Conservation (phyloP, 1,140 invertebrate species). For the Lasioglossum albipes region DNA sequence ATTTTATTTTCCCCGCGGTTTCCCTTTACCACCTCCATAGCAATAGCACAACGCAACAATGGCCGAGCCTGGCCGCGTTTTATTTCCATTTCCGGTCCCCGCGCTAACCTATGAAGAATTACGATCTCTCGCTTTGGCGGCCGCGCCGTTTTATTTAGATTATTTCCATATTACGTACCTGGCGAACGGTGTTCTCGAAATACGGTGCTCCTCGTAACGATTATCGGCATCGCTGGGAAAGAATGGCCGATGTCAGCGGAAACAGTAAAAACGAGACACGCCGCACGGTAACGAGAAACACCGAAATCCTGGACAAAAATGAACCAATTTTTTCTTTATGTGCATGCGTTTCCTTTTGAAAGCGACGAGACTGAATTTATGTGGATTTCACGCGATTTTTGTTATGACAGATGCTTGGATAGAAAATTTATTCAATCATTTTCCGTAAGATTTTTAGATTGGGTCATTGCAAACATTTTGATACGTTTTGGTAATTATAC, state of each 20-base stretch:
- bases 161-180: conserved; percentile 52
- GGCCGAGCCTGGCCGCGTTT: conserved; percentile 3
- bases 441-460: too few relatives aligned
- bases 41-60: conserved; percentile 14
- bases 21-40: neutral
- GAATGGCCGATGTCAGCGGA: conserved; percentile 7
- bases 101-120: conserved; percentile 54
- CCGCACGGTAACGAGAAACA: too few relatives aligned
- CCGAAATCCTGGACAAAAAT: too few relatives aligned
- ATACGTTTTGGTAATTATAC: too few relatives aligned
- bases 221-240: conserved; percentile 16
- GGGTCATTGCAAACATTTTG: too few relatives aligned
- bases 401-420: too few relatives aligned
- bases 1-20: conserved; percentile 12
- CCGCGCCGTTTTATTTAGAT: conserved; percentile 48
- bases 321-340: too few relatives aligned
- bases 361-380: too few relatives aligned
- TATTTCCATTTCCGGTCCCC: conserved; percentile 51
- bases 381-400: too few relatives aligned
- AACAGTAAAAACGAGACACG: conserved; percentile 3
- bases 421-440: too few relatives aligned
- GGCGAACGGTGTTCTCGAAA: neutral
- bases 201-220: neutral
- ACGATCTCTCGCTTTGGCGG: conserved; percentile 32
- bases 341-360: too few relatives aligned